Base-by-base conservation (phyloP, 2,113 vertebrate genomes). In the Artemisiospiza belli region DNA sequence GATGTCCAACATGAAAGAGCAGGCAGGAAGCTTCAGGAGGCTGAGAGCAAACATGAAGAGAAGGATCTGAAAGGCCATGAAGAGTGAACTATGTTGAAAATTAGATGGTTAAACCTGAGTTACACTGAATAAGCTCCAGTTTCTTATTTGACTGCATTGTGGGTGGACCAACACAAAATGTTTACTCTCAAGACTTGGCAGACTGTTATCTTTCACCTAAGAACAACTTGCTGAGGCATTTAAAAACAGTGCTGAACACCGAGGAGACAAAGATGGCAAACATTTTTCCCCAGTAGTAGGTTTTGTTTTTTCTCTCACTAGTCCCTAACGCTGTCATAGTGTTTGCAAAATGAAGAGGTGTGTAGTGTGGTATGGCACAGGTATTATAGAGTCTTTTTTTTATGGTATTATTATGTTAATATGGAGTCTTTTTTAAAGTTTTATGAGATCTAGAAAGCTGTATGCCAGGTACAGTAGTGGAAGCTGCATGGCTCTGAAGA, bases 1-100 rank as follows among this genome's bases (percentile, higher is more conserved):
- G 85, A 94, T 96, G 94, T 96, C 1, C 6, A 90, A 94, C 90
- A 96, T 91, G 77, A 94, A 95, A 68, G 68, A 90, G 28, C 63
- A 70, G 76, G 27, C 61, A 83, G 81, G 59, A 84, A 82, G 41
- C 43, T 90, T 91, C 69, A 68, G 49, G 51, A 78, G 74, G 35
- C 35, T 87, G 81, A 93, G 64, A 92, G 70, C 70, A 91, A 90
- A 88, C 75, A 41, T 8, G 35, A 81, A 90, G 78, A 80, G 47
- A 73, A 2, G 20, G 8, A 63, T 61, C 33, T 83, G 64, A 79
- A 96, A 86, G 64, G 55, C 66, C 39, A 27, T n/a, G 79, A 93
- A 64, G 57, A 70, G n/a, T 9, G 10, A 91, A 67, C 55, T 62
- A 9, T 64, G 25, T 78, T 81, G 69, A 90, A 95, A 90, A 93